These are phyloP conservation scores for Pholis gunnellus DNA, from an alignment of 2,113 vertebrate genomes.

Conservation along the genomic window DNA sequence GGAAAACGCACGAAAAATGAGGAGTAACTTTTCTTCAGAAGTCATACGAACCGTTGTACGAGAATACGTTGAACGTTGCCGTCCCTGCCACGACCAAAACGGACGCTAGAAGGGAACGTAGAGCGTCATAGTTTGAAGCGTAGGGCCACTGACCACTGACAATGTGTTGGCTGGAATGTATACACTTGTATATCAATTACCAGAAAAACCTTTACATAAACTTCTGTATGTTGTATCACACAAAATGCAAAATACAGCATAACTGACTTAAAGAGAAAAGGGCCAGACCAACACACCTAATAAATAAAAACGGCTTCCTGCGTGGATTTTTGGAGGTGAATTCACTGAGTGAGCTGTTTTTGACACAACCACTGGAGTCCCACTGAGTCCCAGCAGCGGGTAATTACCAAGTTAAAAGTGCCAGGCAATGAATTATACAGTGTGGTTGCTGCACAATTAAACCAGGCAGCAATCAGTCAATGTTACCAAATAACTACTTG, in stretches of 20 bases:
- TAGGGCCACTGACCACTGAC: not conserved
- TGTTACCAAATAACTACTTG: constrained; percentile 85
- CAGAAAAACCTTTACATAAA: not conserved
- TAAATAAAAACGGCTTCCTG: constrained; percentile 5
- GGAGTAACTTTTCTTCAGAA: not conserved
- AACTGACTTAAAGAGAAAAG: not conserved
- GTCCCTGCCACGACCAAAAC: not conserved
- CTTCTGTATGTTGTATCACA: too few relatives aligned
- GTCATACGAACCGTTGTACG: too few relatives aligned
- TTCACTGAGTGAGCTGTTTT: constrained; percentile 75
- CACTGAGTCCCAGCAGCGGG: constrained; percentile 75
- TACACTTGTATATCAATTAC: not conserved
- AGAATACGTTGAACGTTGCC: not conserved
- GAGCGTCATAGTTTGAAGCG: not conserved
- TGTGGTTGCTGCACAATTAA: constrained; percentile 81
- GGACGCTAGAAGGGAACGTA: not conserved
- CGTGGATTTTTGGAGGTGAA: constrained; percentile 68
- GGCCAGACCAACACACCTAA: not conserved
- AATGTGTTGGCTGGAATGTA: not conserved
- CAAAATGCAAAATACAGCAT: not conserved
- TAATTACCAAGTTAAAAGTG: constrained; percentile 84
- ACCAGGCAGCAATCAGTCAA: constrained; percentile 82
- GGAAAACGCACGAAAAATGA: not conserved
- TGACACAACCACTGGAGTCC: constrained; percentile 73
- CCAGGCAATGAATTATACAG: constrained; percentile 84